These are phyloP conservation scores for Esox masquinongy DNA, from an alignment of 2,797 vertebrate species.

Conservation along the genomic window DNA sequence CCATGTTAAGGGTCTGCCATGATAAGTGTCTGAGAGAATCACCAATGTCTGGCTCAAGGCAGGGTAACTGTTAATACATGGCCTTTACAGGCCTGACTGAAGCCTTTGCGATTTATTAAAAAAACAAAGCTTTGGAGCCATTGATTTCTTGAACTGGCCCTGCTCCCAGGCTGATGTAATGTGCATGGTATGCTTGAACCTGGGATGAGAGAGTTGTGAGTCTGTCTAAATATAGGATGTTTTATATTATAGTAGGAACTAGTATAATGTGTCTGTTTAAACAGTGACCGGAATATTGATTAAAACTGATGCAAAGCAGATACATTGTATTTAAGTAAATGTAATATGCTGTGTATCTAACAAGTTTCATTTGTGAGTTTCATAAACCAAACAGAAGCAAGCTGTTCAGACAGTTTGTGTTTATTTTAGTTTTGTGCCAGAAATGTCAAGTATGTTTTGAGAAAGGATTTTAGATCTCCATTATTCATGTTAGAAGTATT, in stretches of 20 bases:
- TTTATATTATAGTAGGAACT: not conserved
- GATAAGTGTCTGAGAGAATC: not conserved
- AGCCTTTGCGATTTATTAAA: too few species aligned
- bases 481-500: too few species aligned
- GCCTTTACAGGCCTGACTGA: too few species aligned
- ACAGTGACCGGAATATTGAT: not conserved
- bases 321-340: too few species aligned
- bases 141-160: too few species aligned
- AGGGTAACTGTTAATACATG: too few species aligned
- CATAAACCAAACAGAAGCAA: not conserved
- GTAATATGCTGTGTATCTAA: not conserved
- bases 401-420: not conserved
- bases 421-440: not conserved
- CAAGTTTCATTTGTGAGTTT: not conserved
- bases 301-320: not conserved
- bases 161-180: not conserved
- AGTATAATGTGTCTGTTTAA: not conserved
- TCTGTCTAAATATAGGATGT: not conserved
- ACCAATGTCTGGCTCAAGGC: not conserved
- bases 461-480: too few species aligned
- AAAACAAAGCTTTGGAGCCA: too few species aligned
- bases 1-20: too few species aligned
- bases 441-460: not conserved
- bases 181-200: not conserved
- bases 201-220: not conserved